Evolutionary conservation across 1,140 invertebrate species (phyloP).

Genomic region (Macrostomum lignano): DNA sequence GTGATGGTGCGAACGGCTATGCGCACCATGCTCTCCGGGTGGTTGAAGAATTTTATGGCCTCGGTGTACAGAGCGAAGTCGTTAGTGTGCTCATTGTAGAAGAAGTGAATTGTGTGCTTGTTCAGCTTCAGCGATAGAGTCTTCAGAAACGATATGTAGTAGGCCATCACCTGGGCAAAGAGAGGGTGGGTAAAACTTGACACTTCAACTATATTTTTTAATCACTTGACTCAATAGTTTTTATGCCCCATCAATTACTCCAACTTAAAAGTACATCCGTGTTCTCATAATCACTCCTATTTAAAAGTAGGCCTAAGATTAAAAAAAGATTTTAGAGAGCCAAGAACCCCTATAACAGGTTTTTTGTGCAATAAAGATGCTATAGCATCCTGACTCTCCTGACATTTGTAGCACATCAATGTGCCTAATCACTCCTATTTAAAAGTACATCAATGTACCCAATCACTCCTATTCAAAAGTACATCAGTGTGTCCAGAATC

Average conservation of each 20-base stretch:
- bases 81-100: conserved; percentile 95
- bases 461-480: no score
- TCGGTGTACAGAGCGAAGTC: conserved; percentile 96
- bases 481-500: no score
- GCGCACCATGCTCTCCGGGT: conserved; percentile 87
- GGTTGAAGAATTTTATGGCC: conserved; percentile 96
- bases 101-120: conserved; percentile 91
- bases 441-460: no score
- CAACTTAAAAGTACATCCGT: no score
- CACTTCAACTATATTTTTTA: neutral
- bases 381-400: no score
- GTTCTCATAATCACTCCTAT: no score
- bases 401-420: no score
- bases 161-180: conserved; percentile 55
- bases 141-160: conserved; percentile 95
- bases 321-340: neutral
- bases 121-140: conserved; percentile 93
- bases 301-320: neutral
- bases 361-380: no score
- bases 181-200: neutral
- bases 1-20: conserved; percentile 89
- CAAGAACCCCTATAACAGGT: no score
- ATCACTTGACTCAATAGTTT: neutral
- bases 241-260: no score
- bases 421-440: no score